phyloP scores from a whole-genome alignment of 1,140 invertebrate genomes.

The Melipona quadrifasciata region DNA sequence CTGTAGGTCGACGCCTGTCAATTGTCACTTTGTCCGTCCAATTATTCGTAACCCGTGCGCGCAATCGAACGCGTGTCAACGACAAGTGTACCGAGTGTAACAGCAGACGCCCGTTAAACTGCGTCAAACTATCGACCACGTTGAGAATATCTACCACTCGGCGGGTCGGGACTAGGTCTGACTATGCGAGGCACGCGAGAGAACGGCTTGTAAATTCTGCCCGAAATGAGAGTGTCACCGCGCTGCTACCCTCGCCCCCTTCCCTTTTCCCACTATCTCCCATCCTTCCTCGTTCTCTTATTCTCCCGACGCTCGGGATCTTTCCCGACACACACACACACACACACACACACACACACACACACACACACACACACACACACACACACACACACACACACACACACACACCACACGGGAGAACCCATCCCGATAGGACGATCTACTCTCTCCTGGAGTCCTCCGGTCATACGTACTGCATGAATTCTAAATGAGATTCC shows the following conservation, averaged over 20 bases:
- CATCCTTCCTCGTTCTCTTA: conserved; percentile 60
- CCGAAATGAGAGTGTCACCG: conserved; percentile 81
- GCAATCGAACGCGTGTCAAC: background rate
- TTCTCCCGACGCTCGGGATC: conserved; percentile 26
- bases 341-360: too few relatives aligned
- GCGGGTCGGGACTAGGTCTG: conserved; percentile 76
- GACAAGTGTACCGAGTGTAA: conserved; percentile 62
- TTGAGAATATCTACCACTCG: conserved; percentile 69
- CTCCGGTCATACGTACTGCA: conserved; percentile 68
- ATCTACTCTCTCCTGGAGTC: conserved; percentile 56
- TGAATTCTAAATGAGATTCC: conserved; percentile 75
- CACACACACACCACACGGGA: background rate
- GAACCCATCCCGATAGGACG: conserved; percentile 32
- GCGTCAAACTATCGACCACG: conserved; percentile 75
- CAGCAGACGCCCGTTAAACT: conserved; percentile 75
- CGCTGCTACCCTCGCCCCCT: conserved; percentile 55
- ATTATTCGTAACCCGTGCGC: background rate
- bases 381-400: background rate
- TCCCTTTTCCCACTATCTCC: conserved; percentile 45
- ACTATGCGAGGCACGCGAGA: conserved; percentile 81
- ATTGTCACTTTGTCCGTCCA: background rate
- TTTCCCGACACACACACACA: conserved; percentile 31
- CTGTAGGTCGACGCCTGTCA: too few relatives aligned
- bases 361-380: conserved; percentile 9
- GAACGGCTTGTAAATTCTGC: conserved; percentile 80